phyloP scores from a whole-genome alignment of 2,797 vertebrate species.

The Columba guinea region DNA sequence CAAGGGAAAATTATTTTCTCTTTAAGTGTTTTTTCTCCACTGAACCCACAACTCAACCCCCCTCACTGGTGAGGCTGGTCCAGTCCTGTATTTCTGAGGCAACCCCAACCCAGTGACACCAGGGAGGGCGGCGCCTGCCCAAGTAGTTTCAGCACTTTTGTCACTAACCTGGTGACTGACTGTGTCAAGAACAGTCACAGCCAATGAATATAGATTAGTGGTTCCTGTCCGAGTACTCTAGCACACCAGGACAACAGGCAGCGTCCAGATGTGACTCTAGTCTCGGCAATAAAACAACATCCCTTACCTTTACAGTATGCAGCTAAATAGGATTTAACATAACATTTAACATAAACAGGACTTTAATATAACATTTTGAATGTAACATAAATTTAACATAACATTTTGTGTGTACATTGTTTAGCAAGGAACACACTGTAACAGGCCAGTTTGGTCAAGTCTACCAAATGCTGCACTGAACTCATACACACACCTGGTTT shows the following conservation, averaged over 20 bases:
- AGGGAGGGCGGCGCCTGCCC: rapidly evolving
- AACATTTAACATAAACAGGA: not conserved
- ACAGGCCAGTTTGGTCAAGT: not conserved
- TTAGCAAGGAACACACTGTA: rapidly evolving
- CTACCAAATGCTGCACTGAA: not conserved
- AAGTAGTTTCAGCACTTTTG: not conserved
- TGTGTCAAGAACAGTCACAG: slow-evolving; percentile 14
- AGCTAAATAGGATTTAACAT: rapidly evolving
- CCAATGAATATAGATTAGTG: slow-evolving; percentile 74
- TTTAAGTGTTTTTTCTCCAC: rapidly evolving
- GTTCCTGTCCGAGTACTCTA: slow-evolving; percentile 74
- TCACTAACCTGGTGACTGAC: slow-evolving; percentile 73
- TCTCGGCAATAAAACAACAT: slow-evolving; percentile 6
- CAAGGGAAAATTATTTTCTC: not conserved
- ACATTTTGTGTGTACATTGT: rapidly evolving
- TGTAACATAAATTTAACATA: not conserved
- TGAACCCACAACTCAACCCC: not conserved
- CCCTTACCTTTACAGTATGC: rapidly evolving
- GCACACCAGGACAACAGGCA: slow-evolving; percentile 70
- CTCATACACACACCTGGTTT: rapidly evolving
- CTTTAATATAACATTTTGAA: rapidly evolving
- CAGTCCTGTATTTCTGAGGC: not conserved
- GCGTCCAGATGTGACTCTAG: slow-evolving; percentile 74
- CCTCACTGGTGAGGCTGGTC: rapidly evolving
- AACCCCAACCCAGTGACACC: rapidly evolving